Evolutionary conservation across 2,113 vertebrate species (phyloP).

Genomic region (Tupaia chinensis): DNA sequence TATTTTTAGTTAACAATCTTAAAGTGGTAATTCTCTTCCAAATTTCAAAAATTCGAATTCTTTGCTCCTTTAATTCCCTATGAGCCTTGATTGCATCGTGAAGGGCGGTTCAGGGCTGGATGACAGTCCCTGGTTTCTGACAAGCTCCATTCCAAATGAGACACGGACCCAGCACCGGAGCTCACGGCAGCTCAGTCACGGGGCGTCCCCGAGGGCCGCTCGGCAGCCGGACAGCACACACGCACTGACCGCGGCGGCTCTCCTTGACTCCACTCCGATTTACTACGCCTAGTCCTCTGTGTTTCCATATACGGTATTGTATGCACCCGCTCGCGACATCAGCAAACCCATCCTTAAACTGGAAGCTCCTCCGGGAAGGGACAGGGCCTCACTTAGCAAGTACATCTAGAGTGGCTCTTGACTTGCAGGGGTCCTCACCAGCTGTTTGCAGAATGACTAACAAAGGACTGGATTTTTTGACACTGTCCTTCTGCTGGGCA

Average conservation of each 20-base stretch:
- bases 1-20: not conserved
- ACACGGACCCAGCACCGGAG: not conserved
- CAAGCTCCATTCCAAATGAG: not conserved
- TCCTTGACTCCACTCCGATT: not conserved
- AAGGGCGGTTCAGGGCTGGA: not conserved
- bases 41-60: not conserved
- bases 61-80: slow-evolving; percentile 20
- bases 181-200: not conserved
- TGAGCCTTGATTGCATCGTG: not conserved
- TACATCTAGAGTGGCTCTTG: not conserved
- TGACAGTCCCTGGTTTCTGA: not conserved
- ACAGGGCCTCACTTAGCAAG: not conserved
- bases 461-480: accelerated
- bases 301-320: not conserved
- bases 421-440: not conserved
- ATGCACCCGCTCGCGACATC: not conserved
- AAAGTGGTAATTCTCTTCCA: not conserved
- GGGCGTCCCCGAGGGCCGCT: not conserved
- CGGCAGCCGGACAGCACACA: too few relatives aligned
- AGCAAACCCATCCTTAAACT: not conserved
- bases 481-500: not conserved
- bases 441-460: too few relatives aligned
- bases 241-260: too few relatives aligned
- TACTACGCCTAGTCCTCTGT: not conserved
- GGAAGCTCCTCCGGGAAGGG: not conserved